Conservation (phyloP, 2,797 vertebrate species). For the Neostethus bicornis region DNA sequence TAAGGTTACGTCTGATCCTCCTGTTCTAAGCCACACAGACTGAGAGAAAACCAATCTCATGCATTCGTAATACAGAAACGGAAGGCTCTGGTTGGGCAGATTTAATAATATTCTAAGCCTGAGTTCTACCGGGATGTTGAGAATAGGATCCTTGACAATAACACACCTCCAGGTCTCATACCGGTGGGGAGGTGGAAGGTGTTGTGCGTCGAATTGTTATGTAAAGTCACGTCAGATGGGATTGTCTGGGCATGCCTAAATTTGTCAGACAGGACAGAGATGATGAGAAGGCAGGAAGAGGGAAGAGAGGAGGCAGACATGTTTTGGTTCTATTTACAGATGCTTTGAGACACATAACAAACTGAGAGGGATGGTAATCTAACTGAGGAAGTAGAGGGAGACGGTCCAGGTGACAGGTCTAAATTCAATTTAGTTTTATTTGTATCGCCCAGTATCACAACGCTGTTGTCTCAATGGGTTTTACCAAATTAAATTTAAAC, state of each 20-base stretch:
- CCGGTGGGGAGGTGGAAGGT: constrained; percentile 52
- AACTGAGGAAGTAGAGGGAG: constrained; percentile 52
- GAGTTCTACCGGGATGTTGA: constrained; percentile 44
- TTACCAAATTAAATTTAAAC: no score
- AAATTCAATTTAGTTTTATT: no score
- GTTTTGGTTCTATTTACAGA: constrained; percentile 73
- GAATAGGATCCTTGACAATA: constrained; percentile 65
- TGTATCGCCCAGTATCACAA: no score
- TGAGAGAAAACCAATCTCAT: constrained; percentile 50
- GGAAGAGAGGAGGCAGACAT: constrained; percentile 69
- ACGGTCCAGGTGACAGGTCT: no score
- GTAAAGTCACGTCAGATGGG: constrained; percentile 77
- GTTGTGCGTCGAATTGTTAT: constrained; percentile 76
- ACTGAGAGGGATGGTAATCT: constrained; percentile 58
- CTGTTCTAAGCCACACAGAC: constrained; percentile 46
- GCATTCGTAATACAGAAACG: constrained; percentile 45
- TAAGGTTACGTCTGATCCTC: constrained; percentile 63
- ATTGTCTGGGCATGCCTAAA: constrained; percentile 74
- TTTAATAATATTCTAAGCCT: constrained; percentile 52
- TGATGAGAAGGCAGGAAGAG: constrained; percentile 70
- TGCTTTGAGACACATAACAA: constrained; percentile 64
- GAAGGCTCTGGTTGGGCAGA: constrained; percentile 19
- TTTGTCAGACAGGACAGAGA: constrained; percentile 75
- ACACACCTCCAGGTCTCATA: constrained; percentile 59
- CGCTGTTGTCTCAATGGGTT: no score